Base-by-base conservation (phyloP, 2,888 invertebrate genomes). In the Synanthedon vespiformis region DNA sequence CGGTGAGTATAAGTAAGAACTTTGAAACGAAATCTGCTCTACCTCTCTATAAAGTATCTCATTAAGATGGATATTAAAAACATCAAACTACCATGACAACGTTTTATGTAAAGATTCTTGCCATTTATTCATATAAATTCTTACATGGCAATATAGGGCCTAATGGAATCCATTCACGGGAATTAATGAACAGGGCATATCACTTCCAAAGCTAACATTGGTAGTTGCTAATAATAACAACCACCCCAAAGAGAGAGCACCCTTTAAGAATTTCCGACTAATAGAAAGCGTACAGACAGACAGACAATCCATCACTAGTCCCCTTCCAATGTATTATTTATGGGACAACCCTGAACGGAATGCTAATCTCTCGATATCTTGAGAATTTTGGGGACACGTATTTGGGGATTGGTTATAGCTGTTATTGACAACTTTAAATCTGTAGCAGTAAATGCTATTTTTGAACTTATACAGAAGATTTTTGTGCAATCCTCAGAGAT, bases 291-390 rank as follows among this genome's bases (percentile, higher is more conserved):
- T 74, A 83, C 77, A 79, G 72, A 75, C 70, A 73, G 83, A 80
- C 80, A 80, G 74, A 77, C 82, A 72, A 87, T 87, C 86, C 83
- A 87, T 87, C 86, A 87, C 80, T 50, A 60, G 62, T 60, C 77
- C 84, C 83, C 77, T 75, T 72, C 73, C 83, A 70, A 85, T 86
- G 85, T 85, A 85, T 86, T 86, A 86, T 86, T 86, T 86, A 86
- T 85, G 72, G 85, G 79, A 80, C 83, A 81, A 77, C 72, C 74
- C 72, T 72, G 62, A 71, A 67, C 72, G 48, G 13, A 74, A 74
- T 77, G 84, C 83, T 87, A 86, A 87, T 86, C 86, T 85, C 86
- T 85, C 86, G 85, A 86, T 87, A 86, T 87, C 86, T 84, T 79
- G 75, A 84, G 78, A 82, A 82, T 81, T 84, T 80, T 68, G 53